These are phyloP conservation scores for Patiria pectinifera DNA, from an alignment of 53 echinoderm and acorn worm genomes.

Conservation along the genomic window DNA sequence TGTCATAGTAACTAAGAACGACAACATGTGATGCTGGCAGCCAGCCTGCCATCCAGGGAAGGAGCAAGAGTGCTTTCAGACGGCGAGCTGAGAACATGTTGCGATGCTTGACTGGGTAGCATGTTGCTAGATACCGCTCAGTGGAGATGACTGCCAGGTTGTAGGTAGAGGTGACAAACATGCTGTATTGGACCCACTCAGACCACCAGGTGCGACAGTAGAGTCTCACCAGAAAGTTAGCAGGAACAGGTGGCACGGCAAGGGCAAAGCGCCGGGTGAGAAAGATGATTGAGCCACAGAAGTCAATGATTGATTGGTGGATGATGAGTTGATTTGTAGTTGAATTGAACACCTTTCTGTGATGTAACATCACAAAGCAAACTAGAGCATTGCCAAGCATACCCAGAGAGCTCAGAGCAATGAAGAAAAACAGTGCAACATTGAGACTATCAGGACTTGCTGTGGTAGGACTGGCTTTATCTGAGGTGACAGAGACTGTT, in stretches of 20 bases:
- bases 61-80: background rate
- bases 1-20: background rate
- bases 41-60: conserved; percentile 26
- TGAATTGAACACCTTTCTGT: conserved; percentile 34
- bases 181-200: conserved; percentile 38
- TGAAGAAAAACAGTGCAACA: background rate
- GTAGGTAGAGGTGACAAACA: conserved; percentile 42
- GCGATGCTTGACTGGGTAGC: conserved; percentile 27
- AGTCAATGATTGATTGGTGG: conserved; percentile 36
- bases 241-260: background rate
- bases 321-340: conserved; percentile 43
- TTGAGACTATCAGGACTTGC: background rate
- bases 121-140: conserved; percentile 40
- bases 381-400: conserved; percentile 45
- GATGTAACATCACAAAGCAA: conserved; percentile 34
- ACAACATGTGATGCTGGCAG: background rate
- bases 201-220: conserved; percentile 60
- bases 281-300: conserved; percentile 18
- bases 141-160: conserved; percentile 37
- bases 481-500: background rate
- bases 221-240: background rate
- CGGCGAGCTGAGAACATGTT: conserved; percentile 12
- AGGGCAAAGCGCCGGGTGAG: conserved; percentile 7
- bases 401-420: conserved; percentile 14
- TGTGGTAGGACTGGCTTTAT: background rate